Evolutionary conservation across 2,113 vertebrate genomes (phyloP).

Genomic region (Neodontobutis hainanensis): DNA sequence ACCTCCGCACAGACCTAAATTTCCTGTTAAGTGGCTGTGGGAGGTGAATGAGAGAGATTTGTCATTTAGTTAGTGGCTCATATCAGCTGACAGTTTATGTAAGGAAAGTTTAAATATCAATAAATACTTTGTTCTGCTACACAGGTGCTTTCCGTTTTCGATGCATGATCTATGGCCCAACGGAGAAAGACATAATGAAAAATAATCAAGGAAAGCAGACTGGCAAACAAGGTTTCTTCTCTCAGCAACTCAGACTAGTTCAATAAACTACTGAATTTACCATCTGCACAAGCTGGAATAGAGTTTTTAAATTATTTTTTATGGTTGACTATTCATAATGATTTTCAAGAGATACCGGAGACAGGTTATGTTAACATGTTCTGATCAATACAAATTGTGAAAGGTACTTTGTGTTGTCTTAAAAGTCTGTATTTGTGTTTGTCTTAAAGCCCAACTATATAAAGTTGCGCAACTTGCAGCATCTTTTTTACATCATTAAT

Average conservation of each 20-base stretch:
- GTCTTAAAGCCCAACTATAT: too few species aligned
- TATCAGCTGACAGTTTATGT: slow-evolving; percentile 66
- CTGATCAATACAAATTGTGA: too few species aligned
- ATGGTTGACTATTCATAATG: not conserved
- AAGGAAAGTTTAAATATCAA: slow-evolving; percentile 68
- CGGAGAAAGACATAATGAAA: slow-evolving; percentile 25
- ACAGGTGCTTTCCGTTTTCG: slow-evolving; percentile 54
- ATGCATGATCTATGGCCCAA: slow-evolving; percentile 28
- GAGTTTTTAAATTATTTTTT: not conserved
- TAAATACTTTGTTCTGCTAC: slow-evolving; percentile 58
- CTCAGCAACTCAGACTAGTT: slow-evolving; percentile 8
- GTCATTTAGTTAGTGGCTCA: slow-evolving; percentile 60
- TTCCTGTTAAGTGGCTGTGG: slow-evolving; percentile 70
- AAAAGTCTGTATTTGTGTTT: too few species aligned
- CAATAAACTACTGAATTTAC: slow-evolving; percentile 8
- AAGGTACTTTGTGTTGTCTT: too few species aligned
- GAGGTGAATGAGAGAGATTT: slow-evolving; percentile 69
- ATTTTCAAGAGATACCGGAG: not conserved
- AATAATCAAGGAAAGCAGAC: slow-evolving; percentile 13
- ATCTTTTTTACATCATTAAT: too few species aligned
- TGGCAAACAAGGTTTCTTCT: slow-evolving; percentile 6
- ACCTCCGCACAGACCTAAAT: slow-evolving; percentile 59
- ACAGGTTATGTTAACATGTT: too few species aligned
- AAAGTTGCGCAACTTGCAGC: too few species aligned
- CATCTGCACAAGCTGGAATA: not conserved